phyloP scores from a whole-genome alignment of 2,888 invertebrate genomes.

The Thalpophila matura region DNA sequence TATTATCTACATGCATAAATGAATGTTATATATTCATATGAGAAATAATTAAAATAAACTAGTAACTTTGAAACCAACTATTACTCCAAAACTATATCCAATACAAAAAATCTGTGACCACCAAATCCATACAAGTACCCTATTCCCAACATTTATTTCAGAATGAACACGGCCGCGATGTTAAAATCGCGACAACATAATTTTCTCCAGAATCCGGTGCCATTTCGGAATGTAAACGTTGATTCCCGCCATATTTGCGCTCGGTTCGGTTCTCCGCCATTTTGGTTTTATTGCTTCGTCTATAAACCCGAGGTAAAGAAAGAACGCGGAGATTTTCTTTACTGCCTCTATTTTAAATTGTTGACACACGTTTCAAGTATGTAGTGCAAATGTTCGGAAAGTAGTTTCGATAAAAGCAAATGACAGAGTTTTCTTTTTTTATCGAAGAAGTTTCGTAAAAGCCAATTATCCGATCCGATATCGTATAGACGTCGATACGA shows the following conservation, averaged over 20 bases:
- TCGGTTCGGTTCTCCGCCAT: conserved; percentile 28
- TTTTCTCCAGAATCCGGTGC: conserved; percentile 12
- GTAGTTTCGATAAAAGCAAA: conserved; percentile 6
- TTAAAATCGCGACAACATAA: conserved; percentile 22
- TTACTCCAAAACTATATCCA: too few species aligned
- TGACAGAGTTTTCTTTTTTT: background rate
- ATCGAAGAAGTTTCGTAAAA: background rate
- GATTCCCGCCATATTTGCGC: conserved; percentile 32
- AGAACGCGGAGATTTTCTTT: conserved; percentile 43
- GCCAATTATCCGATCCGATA: too few species aligned
- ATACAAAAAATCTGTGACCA: background rate
- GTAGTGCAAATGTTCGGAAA: conserved; percentile 23
- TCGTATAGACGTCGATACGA: too few species aligned
- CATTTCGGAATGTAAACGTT: conserved; percentile 21
- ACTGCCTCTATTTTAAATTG: conserved; percentile 34
- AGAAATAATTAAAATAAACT: too few species aligned
- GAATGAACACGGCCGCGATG: background rate
- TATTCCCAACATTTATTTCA: background rate
- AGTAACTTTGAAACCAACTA: too few species aligned
- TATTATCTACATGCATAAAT: too few species aligned
- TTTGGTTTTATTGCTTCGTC: conserved; percentile 49
- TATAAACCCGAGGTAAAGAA: conserved; percentile 45
- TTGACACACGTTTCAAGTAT: conserved; percentile 13
- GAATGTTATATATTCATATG: too few species aligned
- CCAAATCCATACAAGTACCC: conserved; percentile 2